A percentile compares a stretch with the other conserved stretches of the same genome.
These are phyloP conservation scores for Pteria penguin DNA, from an alignment of 2,888 invertebrate genomes.

Conservation along the genomic window DNA sequence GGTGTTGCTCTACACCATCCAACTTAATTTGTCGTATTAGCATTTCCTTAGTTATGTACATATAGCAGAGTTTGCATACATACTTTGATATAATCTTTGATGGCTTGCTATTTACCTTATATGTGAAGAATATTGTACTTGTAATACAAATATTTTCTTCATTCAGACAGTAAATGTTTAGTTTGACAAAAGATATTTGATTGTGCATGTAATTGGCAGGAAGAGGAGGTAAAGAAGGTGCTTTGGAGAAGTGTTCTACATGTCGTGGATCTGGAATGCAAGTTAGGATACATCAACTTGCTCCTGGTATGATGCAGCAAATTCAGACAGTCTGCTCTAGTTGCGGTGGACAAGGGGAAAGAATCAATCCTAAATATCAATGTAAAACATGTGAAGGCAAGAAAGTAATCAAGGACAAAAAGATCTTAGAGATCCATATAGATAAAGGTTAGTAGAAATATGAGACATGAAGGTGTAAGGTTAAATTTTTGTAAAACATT, in stretches of 20 bases:
- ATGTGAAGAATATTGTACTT: too few relatives aligned
- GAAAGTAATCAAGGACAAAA: conserved; percentile 93
- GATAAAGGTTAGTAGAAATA: conserved; percentile 87
- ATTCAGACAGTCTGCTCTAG: conserved; percentile 92
- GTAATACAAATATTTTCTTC: too few relatives aligned
- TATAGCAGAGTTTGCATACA: too few relatives aligned
- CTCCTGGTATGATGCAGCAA: conserved; percentile 92
- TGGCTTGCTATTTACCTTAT: too few relatives aligned
- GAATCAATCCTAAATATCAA: conserved; percentile 87
- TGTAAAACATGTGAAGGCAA: conserved; percentile 96
- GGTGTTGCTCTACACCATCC: too few relatives aligned
- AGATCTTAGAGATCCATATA: conserved; percentile 96
- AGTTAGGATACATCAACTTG: conserved; percentile 85
- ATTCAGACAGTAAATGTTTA: too few relatives aligned
- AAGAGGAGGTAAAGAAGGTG: conserved; percentile 95
- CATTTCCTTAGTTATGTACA: too few relatives aligned
- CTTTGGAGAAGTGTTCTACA: conserved; percentile 90
- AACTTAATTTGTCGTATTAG: too few relatives aligned
- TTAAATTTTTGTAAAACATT: too few relatives aligned
- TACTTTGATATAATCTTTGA: too few relatives aligned
- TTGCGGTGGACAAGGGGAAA: conserved; percentile 88
- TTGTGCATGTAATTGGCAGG: conserved; percentile 80
- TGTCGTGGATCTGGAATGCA: conserved; percentile 95
- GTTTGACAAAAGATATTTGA: too few relatives aligned
- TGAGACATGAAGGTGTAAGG: too few relatives aligned